Base-by-base conservation (phyloP, 2,113 vertebrate species). In the Terrapene triunguis region DNA sequence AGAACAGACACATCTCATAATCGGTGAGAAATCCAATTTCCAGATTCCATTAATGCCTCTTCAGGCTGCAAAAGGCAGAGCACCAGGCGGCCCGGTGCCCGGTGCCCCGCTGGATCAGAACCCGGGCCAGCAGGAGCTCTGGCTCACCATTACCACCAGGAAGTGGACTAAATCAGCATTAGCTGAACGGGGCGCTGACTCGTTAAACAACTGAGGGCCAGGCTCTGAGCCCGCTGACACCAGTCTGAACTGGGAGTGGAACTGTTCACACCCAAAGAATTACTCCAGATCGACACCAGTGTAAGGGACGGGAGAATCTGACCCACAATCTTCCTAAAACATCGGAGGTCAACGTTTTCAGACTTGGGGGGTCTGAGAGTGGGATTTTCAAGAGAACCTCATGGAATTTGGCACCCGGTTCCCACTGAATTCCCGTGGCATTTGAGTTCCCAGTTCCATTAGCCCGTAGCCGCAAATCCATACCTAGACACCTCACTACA, bases 1-100 rank as follows among this genome's bases (percentile, higher is more conserved):
- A 94, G 98, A 98, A 97, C 97, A 97, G 98, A 97, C 98, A 96
- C 96, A 92, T 97, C 98, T 94, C 96, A 72, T 98, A 98, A 98
- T 98, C 97, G 95, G 94, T 84, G 79, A 89, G 90, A 94, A 98
- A 98, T 98, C 98, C 97, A 96, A 97, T 97, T 96, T 96, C 89
- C 95, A 81, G 94, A 89, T 96, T 94, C 96, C 59, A 14, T 47
- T 50, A 84, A 94, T 24, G 92, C 88, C 82, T 22, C 85, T 85
- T 38, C 13, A 91, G 91, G 89, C 57, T 53, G 85, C 29, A 24
- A 54, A 12, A 1, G 4, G 44, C 78, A n/a, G 78, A 35, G 22
- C 3, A 38, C 38, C 29, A 16, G n/a, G 47, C 22, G 38, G 38
- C 38, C 38, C 38, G 38, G n/a, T 29, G 55, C 83, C 16, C 11